A percentile compares a stretch with the other conserved stretches of the same genome.
These are phyloP conservation scores for Plumapathes pennacea DNA, from an alignment of 92 coral and sea anemone species.

Conservation along the genomic window DNA sequence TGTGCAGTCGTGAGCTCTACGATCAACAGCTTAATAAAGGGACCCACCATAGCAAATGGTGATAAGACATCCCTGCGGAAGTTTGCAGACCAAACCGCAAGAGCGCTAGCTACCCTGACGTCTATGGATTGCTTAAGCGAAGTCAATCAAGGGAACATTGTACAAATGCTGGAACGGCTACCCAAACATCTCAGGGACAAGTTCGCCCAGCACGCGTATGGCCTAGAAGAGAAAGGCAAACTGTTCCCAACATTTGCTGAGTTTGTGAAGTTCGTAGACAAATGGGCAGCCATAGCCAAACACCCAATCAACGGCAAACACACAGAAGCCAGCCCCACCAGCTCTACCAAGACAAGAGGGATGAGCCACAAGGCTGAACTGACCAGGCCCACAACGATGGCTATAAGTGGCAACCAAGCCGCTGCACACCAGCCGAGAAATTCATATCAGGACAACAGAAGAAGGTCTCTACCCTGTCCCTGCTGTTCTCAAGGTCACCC, in stretches of 20 bases:
- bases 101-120: constrained; percentile 18
- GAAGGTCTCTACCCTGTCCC: constrained; percentile 4
- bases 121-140: constrained; percentile 27
- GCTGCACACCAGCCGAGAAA: not conserved
- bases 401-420: not conserved
- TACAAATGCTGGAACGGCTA: constrained; percentile 38
- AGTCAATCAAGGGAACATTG: constrained; percentile 50
- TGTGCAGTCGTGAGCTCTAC: constrained; percentile 37
- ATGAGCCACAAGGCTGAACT: constrained; percentile 1
- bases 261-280: constrained; percentile 20
- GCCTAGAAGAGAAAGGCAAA: constrained; percentile 31
- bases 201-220: constrained; percentile 26
- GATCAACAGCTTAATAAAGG: constrained; percentile 28
- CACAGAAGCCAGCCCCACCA: not conserved
- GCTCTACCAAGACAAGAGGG: constrained; percentile 7
- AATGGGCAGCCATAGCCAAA: constrained; percentile 36
- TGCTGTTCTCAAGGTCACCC: constrained; percentile 37
- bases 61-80: constrained; percentile 16
- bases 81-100: constrained; percentile 33
- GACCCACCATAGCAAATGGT: constrained; percentile 15
- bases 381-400: constrained; percentile 1
- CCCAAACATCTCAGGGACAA: constrained; percentile 38
- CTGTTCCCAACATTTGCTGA: constrained; percentile 24
- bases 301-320: constrained; percentile 24
- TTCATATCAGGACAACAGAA: not conserved